Evolutionary conservation across 2,113 vertebrate genomes (phyloP).

Genomic region (Notechis scutatus): DNA sequence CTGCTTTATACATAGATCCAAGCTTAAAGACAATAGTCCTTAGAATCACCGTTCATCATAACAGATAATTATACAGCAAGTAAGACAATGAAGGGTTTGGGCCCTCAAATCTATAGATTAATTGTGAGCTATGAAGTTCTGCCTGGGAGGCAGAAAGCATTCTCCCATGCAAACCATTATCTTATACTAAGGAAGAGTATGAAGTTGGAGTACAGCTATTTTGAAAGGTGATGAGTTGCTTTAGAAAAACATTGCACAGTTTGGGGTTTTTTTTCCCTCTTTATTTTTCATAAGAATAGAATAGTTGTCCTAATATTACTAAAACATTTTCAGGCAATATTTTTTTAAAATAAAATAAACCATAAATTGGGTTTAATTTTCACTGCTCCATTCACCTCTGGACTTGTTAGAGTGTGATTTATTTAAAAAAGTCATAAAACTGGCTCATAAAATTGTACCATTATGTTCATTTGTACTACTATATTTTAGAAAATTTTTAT

Average conservation of each 20-base stretch:
- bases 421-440: slow-evolving; percentile 27
- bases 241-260: slow-evolving; percentile 13
- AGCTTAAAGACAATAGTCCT: slow-evolving; percentile 72
- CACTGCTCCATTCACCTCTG: slow-evolving; percentile 38
- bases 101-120: slow-evolving; percentile 76
- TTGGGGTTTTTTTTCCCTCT: neutral
- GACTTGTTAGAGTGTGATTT: slow-evolving; percentile 46
- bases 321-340: slow-evolving; percentile 48
- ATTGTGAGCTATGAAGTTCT: slow-evolving; percentile 73
- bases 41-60: slow-evolving; percentile 80
- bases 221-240: slow-evolving; percentile 72
- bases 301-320: slow-evolving; percentile 51
- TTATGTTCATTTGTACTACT: slow-evolving; percentile 28
- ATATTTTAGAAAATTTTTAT: neutral
- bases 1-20: slow-evolving; percentile 71
- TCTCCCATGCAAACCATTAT: slow-evolving; percentile 66
- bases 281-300: slow-evolving; percentile 40
- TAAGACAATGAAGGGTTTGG: slow-evolving; percentile 77
- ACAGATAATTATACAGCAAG: slow-evolving; percentile 80
- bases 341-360: slow-evolving; percentile 19
- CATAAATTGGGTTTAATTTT: slow-evolving; percentile 5
- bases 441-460: slow-evolving; percentile 35
- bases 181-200: slow-evolving; percentile 64
- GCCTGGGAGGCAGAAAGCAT: slow-evolving; percentile 73
- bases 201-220: slow-evolving; percentile 71